A percentile compares a stretch with the other conserved stretches of the same genome.
Evolutionary conservation across 2,113 vertebrate genomes (phyloP).

Genomic region (Hepsetus odoe): DNA sequence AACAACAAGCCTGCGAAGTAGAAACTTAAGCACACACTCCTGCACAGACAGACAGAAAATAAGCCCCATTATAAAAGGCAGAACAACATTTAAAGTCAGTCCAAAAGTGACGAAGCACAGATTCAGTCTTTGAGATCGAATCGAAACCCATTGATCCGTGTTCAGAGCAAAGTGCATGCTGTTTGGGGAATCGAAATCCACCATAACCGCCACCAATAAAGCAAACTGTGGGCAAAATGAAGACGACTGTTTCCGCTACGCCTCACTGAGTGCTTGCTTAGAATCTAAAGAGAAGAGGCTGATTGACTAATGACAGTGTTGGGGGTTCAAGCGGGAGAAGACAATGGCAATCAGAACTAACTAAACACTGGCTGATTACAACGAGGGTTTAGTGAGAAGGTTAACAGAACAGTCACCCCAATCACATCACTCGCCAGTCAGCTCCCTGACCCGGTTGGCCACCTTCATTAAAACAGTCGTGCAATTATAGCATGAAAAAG

Average conservation of each 20-base stretch:
- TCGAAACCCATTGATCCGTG: slow-evolving; percentile 26
- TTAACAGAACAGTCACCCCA: slow-evolving; percentile 68
- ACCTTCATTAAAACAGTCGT: slow-evolving; percentile 27
- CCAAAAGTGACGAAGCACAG: slow-evolving; percentile 11
- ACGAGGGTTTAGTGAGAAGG: slow-evolving; percentile 68
- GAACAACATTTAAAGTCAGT: slow-evolving; percentile 11
- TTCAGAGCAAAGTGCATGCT: slow-evolving; percentile 19
- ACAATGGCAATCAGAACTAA: slow-evolving; percentile 71
- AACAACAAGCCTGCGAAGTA: not conserved
- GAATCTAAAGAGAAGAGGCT: not conserved
- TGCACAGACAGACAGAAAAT: slow-evolving; percentile 6
- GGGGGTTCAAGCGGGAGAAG: slow-evolving; percentile 27
- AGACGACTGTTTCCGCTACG: not conserved
- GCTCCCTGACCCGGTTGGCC: slow-evolving; percentile 42
- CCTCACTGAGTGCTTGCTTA: slow-evolving; percentile 6
- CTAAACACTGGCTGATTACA: slow-evolving; percentile 69
- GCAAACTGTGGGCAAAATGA: slow-evolving; percentile 4
- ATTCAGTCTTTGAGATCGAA: slow-evolving; percentile 26
- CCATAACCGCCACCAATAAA: slow-evolving; percentile 2
- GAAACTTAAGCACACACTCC: not conserved
- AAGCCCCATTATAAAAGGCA: not conserved
- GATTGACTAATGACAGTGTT: slow-evolving; percentile 37
- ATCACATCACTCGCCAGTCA: slow-evolving; percentile 54
- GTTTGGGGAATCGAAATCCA: slow-evolving; percentile 10
- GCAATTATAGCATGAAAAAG: slow-evolving; percentile 54